These are phyloP conservation scores for Oreochromis mossambicus DNA, from an alignment of 2,797 vertebrate species.

Conservation along the genomic window DNA sequence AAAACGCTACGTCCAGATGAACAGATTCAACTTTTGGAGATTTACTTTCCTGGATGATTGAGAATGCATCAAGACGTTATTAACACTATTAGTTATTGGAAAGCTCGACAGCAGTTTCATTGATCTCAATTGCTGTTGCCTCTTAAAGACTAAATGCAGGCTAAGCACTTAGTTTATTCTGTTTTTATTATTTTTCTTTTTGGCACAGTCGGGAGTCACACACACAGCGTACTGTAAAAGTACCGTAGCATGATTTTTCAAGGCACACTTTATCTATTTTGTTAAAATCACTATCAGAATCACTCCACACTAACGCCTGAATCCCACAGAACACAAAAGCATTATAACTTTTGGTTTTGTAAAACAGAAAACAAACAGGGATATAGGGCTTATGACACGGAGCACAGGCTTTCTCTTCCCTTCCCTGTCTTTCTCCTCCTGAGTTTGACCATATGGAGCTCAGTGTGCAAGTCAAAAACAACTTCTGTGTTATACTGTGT, in stretches of 20 bases:
- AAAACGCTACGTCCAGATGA: too few relatives aligned
- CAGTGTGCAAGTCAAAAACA: conserved; percentile 59
- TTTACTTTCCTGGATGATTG: too few relatives aligned
- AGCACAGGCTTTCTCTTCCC: neutral
- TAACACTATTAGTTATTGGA: neutral
- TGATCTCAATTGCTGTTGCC: neutral
- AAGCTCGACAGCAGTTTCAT: neutral
- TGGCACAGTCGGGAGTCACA: neutral
- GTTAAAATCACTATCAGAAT: neutral
- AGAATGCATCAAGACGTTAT: too few relatives aligned
- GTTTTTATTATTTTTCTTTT: neutral
- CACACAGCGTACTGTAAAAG: neutral
- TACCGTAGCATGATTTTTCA: neutral
- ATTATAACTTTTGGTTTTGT: conserved; percentile 24
- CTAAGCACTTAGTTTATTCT: neutral
- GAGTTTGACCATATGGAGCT: conserved; percentile 57
- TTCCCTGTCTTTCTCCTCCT: conserved; percentile 22
- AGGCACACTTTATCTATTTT: neutral
- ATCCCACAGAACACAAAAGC: neutral
- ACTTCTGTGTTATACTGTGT: conserved; percentile 34
- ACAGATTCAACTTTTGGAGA: too few relatives aligned
- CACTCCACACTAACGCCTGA: neutral
- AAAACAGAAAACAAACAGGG: conserved; percentile 39
- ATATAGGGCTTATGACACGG: conserved; percentile 9
- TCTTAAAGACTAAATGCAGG: neutral